Conservation (phyloP, 2,888 invertebrate species). For the Netelia melanura region DNA sequence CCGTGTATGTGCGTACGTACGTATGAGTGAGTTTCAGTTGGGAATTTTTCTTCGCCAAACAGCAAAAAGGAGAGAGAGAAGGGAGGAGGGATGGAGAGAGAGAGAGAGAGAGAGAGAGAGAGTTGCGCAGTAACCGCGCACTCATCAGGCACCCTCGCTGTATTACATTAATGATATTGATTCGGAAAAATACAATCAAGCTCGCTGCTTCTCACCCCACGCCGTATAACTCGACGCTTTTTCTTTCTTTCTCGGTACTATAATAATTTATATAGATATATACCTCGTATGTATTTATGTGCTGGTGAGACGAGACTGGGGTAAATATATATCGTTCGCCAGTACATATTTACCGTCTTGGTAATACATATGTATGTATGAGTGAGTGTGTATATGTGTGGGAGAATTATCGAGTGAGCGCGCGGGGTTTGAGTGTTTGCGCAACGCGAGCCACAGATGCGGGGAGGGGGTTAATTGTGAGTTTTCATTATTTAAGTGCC, state of each 20-base stretch:
- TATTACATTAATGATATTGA: conserved; percentile 83
- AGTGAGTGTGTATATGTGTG: conserved; percentile 42
- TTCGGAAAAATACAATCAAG: conserved; percentile 81
- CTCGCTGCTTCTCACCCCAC: conserved; percentile 64
- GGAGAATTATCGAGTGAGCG: conserved; percentile 59
- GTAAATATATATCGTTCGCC: not conserved
- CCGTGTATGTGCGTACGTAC: not conserved
- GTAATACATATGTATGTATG: conserved; percentile 17
- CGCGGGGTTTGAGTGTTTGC: conserved; percentile 29
- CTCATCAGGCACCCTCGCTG: conserved; percentile 81
- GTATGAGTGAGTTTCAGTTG: conserved; percentile 10
- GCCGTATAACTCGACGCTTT: conserved; percentile 37
- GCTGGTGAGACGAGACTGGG: not conserved
- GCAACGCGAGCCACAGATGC: conserved; percentile 4
- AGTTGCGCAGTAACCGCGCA: conserved; percentile 73
- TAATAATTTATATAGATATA: conserved; percentile 26
- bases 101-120: conserved; percentile 52
- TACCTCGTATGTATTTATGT: conserved; percentile 10
- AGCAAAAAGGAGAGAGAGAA: conserved; percentile 40
- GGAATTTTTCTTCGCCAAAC: conserved; percentile 53
- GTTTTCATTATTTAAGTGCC: conserved; percentile 2
- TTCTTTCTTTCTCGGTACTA: conserved; percentile 44
- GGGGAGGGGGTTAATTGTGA: conserved; percentile 17
- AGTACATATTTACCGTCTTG: not conserved
- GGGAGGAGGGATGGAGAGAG: not conserved